These are phyloP conservation scores for Micrastur ruficollis DNA, from an alignment of 2,797 vertebrate species.

Conservation along the genomic window DNA sequence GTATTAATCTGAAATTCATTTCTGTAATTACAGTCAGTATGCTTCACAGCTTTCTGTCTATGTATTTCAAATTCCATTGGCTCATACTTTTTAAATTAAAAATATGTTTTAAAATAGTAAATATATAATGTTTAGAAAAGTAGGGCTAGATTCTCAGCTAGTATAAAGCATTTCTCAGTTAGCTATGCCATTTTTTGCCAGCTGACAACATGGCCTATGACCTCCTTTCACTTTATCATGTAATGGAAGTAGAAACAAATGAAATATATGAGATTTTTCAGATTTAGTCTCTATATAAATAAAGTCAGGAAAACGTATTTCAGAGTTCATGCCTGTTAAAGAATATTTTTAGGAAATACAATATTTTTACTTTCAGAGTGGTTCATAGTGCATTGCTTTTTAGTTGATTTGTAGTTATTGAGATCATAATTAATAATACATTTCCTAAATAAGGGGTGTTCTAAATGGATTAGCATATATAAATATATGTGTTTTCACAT, in stretches of 20 bases:
- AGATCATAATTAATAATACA: neutral
- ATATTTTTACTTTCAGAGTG: neutral
- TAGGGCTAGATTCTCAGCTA: neutral
- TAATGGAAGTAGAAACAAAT: neutral
- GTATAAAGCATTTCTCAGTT: neutral
- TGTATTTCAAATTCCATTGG: neutral
- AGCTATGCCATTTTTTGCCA: neutral
- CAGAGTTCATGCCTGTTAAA: neutral
- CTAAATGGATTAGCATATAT: constrained; percentile 22
- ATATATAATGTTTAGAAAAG: neutral
- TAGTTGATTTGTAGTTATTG: neutral
- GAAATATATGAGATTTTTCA: neutral
- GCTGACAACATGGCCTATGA: neutral
- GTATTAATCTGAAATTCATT: neutral
- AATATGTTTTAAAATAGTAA: neutral
- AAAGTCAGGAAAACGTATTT: neutral
- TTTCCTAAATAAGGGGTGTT: neutral
- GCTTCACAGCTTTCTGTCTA: neutral
- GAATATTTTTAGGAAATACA: neutral
- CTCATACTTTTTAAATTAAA: neutral
- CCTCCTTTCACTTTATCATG: neutral
- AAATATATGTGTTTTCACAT: neutral
- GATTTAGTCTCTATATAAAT: neutral
- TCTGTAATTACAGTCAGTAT: neutral
- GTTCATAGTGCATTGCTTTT: neutral